Conservation (phyloP, 2,113 vertebrate species). For the Sander lucioperca region DNA sequence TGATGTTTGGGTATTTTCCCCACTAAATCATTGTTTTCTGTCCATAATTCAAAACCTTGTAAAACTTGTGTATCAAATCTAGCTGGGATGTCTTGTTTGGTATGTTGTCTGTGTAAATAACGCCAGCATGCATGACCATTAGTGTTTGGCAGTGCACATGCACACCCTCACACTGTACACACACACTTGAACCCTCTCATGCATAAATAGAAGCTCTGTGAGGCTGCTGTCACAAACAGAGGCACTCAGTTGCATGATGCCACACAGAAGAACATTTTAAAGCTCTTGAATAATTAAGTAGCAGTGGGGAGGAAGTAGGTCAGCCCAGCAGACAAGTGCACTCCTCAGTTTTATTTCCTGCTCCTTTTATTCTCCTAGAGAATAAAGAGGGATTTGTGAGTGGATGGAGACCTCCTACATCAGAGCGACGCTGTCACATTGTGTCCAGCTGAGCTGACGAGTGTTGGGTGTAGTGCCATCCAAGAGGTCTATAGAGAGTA, state of each 20-base stretch:
- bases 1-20: conserved; percentile 7
- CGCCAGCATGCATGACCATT: conserved; percentile 21
- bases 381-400: conserved; percentile 31
- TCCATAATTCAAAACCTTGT: conserved; percentile 36
- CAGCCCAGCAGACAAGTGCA: conserved; percentile 64
- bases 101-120: conserved; percentile 45
- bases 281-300: conserved; percentile 79
- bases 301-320: conserved; percentile 73
- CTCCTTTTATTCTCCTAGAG: conserved; percentile 7
- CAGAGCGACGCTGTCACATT: conserved; percentile 7
- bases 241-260: conserved; percentile 64
- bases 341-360: conserved; percentile 64
- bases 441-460: conserved; percentile 15
- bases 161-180: conserved; percentile 14
- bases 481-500: neutral
- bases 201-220: conserved; percentile 57
- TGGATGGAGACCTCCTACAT: conserved; percentile 18
- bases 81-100: conserved; percentile 33
- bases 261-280: conserved; percentile 74
- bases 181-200: conserved; percentile 40
- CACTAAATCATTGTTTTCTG: neutral
- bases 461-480: neutral
- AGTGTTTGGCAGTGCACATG: conserved; percentile 20
- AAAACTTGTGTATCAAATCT: conserved; percentile 41
- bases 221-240: conserved; percentile 57